Evolutionary conservation across 2,888 invertebrate genomes (phyloP).

Genomic region (Lobophora halterata): DNA sequence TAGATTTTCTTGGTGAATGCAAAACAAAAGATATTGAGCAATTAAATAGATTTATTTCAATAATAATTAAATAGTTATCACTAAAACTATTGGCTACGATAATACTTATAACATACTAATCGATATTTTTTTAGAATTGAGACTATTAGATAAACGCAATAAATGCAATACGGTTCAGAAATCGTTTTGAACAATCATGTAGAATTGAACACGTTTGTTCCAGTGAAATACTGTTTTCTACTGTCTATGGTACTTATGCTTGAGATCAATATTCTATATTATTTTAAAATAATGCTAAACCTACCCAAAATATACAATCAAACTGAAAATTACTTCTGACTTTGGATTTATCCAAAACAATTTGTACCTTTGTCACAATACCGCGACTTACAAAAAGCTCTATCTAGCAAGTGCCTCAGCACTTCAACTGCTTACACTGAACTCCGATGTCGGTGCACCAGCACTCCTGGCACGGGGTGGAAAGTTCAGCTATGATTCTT

Average conservation of each 20-base stretch:
- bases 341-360: too few species aligned
- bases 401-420: slow-evolving; percentile 46
- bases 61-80: slow-evolving; percentile 5
- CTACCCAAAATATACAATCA: slow-evolving; percentile 21
- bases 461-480: slow-evolving; percentile 90
- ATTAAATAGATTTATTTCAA: slow-evolving; percentile 5
- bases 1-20: too few species aligned
- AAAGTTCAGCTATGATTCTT: slow-evolving; percentile 89
- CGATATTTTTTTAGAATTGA: not conserved
- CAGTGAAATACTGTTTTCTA: slow-evolving; percentile 25
- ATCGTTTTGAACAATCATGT: slow-evolving; percentile 1
- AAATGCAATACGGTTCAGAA: slow-evolving; percentile 17
- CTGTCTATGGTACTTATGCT: slow-evolving; percentile 37
- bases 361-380: slow-evolving; percentile 5
- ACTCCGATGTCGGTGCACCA: slow-evolving; percentile 93
- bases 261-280: slow-evolving; percentile 59
- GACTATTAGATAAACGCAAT: slow-evolving; percentile 7
- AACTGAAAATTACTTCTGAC: slow-evolving; percentile 8
- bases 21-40: too few species aligned
- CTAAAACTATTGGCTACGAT: slow-evolving; percentile 3
- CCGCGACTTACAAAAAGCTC: not conserved
- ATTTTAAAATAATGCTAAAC: slow-evolving; percentile 40
- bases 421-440: slow-evolving; percentile 86
- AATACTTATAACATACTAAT: slow-evolving; percentile 2
- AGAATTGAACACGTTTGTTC: slow-evolving; percentile 7